Conservation (phyloP, 2,113 vertebrate species). For the Xiphorhynchus elegans region DNA sequence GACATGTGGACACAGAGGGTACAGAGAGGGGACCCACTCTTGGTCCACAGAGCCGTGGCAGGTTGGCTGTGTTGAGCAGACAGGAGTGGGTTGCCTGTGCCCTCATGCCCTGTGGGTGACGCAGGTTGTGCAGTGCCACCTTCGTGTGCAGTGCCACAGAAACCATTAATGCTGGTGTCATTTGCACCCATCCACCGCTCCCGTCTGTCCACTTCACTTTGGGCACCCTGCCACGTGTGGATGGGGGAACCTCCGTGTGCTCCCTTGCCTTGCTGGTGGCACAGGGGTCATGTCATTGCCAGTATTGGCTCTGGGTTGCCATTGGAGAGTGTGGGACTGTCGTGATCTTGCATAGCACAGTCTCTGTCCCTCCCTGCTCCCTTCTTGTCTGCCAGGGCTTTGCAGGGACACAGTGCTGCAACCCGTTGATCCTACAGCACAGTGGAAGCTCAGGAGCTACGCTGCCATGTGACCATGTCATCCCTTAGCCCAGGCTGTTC, state of each 20-base stretch:
- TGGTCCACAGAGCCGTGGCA: accelerated
- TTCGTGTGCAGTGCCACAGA: accelerated
- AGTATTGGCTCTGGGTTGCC: not conserved
- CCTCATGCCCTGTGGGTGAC: accelerated
- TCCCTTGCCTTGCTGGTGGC: not conserved
- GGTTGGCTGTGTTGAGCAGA: accelerated
- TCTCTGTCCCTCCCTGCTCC: not conserved
- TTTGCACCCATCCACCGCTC: not conserved
- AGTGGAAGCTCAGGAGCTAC: not conserved
- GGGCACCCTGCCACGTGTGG: not conserved
- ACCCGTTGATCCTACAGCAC: accelerated
- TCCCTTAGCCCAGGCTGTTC: not conserved
- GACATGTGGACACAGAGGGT: accelerated
- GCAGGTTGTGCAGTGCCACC: accelerated
- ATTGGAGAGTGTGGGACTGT: accelerated
- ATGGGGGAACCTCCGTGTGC: accelerated
- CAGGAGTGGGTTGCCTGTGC: accelerated
- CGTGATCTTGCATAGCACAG: accelerated
- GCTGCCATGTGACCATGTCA: accelerated
- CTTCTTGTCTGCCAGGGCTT: accelerated
- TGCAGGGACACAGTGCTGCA: accelerated
- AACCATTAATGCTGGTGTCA: not conserved
- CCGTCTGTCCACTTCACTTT: not conserved
- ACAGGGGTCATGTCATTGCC: accelerated
- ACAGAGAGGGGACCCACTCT: accelerated